These are phyloP conservation scores for Stegophylla sp. DNA, from an alignment of 2,888 invertebrate species.

Conservation along the genomic window DNA sequence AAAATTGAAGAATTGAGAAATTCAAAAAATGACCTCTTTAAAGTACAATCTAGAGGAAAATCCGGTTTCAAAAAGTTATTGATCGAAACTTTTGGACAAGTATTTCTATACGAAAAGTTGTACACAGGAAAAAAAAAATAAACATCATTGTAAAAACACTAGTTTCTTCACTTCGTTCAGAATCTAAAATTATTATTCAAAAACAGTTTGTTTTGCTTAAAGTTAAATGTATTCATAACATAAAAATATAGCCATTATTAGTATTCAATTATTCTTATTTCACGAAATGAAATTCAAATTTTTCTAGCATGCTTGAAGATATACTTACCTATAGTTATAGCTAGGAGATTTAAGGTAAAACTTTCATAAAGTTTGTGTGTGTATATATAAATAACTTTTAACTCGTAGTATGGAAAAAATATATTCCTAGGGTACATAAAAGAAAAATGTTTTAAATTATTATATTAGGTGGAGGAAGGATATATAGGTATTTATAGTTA, in stretches of 20 bases:
- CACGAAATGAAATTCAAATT: conserved; percentile 14
- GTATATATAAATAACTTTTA: conserved; percentile 30
- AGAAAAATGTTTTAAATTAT: conserved; percentile 47
- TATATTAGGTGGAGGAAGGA: conserved; percentile 31
- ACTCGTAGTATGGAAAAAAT: conserved; percentile 20
- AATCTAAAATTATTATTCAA: no score
- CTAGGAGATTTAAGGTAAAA: conserved; percentile 21
- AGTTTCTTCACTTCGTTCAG: no score
- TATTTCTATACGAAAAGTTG: no score
- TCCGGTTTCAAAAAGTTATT: no score
- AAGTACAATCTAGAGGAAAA: no score
- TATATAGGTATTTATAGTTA: conserved; percentile 53
- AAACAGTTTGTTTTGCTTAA: no score
- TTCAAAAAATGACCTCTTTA: no score
- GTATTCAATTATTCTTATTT: not conserved
- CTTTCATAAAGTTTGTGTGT: conserved; percentile 32
- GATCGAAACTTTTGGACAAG: no score
- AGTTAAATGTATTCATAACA: not conserved
- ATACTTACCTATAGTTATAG: not conserved
- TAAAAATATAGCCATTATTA: not conserved
- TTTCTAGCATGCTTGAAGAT: not conserved
- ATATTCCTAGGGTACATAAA: not conserved
- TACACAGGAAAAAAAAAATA: no score
- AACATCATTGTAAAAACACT: no score
- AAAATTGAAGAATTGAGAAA: no score